phyloP scores from a whole-genome alignment of 2,888 invertebrate genomes.

The Bombylius discolor region DNA sequence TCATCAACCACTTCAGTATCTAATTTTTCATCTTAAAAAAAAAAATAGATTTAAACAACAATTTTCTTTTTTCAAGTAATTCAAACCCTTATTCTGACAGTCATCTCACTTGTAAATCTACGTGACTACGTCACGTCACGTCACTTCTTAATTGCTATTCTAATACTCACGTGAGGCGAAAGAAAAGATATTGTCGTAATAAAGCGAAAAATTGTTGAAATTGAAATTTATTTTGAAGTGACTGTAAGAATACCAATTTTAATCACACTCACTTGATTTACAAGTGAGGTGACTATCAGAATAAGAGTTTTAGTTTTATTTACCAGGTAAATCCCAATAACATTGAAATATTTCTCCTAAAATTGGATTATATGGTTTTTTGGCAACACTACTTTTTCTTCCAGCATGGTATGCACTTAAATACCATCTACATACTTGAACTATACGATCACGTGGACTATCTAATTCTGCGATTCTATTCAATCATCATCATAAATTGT shows the following conservation, averaged over 20 bases:
- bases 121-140: background rate
- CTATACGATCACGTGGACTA: slow-evolving; percentile 78
- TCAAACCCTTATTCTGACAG: no score
- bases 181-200: no score
- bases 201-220: no score
- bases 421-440: slow-evolving; percentile 93
- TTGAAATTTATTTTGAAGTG: no score
- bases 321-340: slow-evolving; percentile 60
- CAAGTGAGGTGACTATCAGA: no score
- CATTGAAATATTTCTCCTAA: slow-evolving; percentile 92
- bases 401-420: slow-evolving; percentile 98
- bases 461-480: slow-evolving; percentile 77
- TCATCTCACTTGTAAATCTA: no score
- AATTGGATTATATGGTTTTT: slow-evolving; percentile 98
- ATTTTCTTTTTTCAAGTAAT: background rate
- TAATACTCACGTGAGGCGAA: no score
- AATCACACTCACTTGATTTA: no score
- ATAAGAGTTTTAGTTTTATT: no score
- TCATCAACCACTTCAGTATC: slow-evolving; percentile 43
- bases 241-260: no score
- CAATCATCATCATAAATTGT: no score
- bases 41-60: background rate
- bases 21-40: slow-evolving; percentile 17
- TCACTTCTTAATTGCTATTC: no score
- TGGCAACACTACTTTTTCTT: slow-evolving; percentile 90